phyloP scores from a whole-genome alignment of 2,113 vertebrate genomes.

The Falco punctatus region DNA sequence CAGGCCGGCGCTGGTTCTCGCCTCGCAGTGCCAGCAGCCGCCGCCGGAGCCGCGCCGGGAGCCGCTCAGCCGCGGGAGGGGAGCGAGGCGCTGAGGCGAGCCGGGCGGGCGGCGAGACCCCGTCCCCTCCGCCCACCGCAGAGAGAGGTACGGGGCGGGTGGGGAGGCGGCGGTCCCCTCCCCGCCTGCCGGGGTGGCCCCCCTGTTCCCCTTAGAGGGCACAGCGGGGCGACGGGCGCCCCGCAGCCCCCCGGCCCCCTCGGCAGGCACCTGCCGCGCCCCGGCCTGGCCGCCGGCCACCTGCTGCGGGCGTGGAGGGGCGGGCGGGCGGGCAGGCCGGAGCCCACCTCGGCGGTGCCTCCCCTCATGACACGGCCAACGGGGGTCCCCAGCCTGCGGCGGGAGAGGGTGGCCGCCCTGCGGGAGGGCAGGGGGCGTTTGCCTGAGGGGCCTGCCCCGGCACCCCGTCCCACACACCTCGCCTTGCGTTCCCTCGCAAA shows the following conservation, averaged over 20 bases:
- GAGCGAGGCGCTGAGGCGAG: conserved; percentile 28
- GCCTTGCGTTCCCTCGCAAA: fast-evolving
- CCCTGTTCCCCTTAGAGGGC: too few relatives aligned
- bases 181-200: neutral
- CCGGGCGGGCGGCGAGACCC: conserved; percentile 12
- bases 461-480: neutral
- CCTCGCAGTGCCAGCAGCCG: conserved; percentile 47
- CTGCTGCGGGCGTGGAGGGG: neutral
- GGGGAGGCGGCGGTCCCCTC: neutral
- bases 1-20: conserved; percentile 58
- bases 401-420: neutral
- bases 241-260: too few relatives aligned
- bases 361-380: fast-evolving
- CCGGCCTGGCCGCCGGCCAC: neutral
- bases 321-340: neutral
- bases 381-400: neutral
- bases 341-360: neutral
- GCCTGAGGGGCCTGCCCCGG: too few relatives aligned
- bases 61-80: conserved; percentile 35
- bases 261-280: neutral
- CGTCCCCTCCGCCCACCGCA: conserved; percentile 36
- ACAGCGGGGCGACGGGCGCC: neutral
- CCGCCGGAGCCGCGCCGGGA: conserved; percentile 32
- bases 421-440: neutral
- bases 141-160: conserved; percentile 39